A percentile compares a stretch with the other conserved stretches of the same genome.
phyloP scores from a whole-genome alignment of 1,140 invertebrate species.

The Drosophila mauritiana region DNA sequence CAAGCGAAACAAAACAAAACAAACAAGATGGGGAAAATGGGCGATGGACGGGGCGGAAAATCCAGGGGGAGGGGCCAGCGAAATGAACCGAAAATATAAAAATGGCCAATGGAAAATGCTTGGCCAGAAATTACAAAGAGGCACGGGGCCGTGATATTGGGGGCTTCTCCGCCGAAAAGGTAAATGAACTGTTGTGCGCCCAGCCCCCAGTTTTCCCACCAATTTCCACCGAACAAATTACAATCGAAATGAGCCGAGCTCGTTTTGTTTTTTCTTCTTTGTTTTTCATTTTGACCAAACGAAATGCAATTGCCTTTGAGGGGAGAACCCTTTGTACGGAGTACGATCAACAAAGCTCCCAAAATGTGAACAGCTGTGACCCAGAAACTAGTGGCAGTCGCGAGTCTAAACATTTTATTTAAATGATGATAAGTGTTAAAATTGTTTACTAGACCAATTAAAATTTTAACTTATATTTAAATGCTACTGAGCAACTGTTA shows the following conservation, averaged over 20 bases:
- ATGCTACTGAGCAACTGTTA: too few relatives aligned
- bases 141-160: slow-evolving; percentile 14
- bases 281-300: slow-evolving; percentile 11
- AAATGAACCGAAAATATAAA: slow-evolving; percentile 77
- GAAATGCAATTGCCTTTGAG: slow-evolving; percentile 62
- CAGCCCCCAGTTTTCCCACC: background rate
- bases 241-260: slow-evolving; percentile 72
- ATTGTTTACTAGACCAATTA: too few relatives aligned
- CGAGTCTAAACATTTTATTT: too few relatives aligned
- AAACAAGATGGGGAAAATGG: slow-evolving; percentile 23
- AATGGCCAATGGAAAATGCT: slow-evolving; percentile 77
- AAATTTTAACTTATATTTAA: too few relatives aligned
- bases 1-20: slow-evolving; percentile 33
- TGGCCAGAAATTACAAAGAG: slow-evolving; percentile 78
- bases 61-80: slow-evolving; percentile 27
- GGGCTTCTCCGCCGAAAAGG: slow-evolving; percentile 11
- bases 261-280: slow-evolving; percentile 19
- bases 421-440: too few relatives aligned
- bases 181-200: slow-evolving; percentile 29
- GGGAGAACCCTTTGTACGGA: slow-evolving; percentile 6
- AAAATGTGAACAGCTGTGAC: background rate
- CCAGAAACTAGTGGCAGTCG: background rate
- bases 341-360: slow-evolving; percentile 1
- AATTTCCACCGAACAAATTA: slow-evolving; percentile 65
- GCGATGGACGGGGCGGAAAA: slow-evolving; percentile 2